These are phyloP conservation scores for Pterostichus niger DNA, from an alignment of 2,888 invertebrate species.

Conservation along the genomic window DNA sequence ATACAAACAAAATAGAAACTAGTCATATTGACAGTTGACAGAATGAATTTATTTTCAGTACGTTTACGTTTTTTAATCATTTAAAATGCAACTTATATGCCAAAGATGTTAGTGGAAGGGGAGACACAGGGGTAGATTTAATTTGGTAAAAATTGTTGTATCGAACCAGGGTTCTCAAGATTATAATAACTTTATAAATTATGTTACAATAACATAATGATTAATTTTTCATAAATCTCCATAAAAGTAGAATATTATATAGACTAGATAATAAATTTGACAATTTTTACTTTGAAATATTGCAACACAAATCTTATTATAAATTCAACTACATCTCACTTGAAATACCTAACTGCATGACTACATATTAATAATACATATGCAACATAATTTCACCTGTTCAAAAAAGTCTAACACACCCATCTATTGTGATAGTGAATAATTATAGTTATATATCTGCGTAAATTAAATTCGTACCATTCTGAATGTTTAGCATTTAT, in stretches of 20 bases:
- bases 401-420: slow-evolving; percentile 47
- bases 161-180: no score
- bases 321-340: slow-evolving; percentile 43
- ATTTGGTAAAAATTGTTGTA: no score
- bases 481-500: slow-evolving; percentile 42
- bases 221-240: no score
- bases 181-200: no score
- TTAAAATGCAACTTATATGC: no score
- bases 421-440: slow-evolving; percentile 60
- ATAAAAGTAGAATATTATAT: neutral
- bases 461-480: slow-evolving; percentile 37
- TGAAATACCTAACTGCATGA: slow-evolving; percentile 28
- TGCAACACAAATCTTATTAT: slow-evolving; percentile 22
- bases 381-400: slow-evolving; percentile 46
- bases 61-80: no score
- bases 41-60: no score
- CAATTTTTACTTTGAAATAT: neutral
- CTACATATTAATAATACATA: slow-evolving; percentile 42
- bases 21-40: no score
- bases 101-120: no score
- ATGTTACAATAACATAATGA: no score
- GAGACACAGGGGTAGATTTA: no score
- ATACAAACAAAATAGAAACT: no score
- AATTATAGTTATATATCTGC: slow-evolving; percentile 56
- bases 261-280: neutral